Conservation (phyloP, 2,797 vertebrate species). For the Notoglanidium macrostoma region DNA sequence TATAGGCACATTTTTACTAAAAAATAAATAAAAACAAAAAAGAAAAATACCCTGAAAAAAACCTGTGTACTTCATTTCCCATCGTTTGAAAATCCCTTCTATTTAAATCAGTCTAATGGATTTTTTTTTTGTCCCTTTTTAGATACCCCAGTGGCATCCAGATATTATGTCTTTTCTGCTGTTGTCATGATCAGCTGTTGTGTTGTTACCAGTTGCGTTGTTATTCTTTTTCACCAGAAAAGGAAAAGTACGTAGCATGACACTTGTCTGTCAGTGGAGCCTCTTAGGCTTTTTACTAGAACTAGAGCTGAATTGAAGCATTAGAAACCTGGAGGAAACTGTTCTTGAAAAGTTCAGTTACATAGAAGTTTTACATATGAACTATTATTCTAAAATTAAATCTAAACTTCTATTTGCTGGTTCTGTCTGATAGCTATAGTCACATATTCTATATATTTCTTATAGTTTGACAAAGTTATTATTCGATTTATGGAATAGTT, state of each 20-base stretch:
- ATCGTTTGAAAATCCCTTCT: not conserved
- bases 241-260: conserved; percentile 22
- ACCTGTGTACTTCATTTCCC: not conserved
- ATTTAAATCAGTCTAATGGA: not conserved
- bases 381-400: not conserved
- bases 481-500: not conserved
- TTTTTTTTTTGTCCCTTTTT: not conserved
- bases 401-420: not conserved
- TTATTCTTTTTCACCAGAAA: not conserved
- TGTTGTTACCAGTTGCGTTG: not conserved
- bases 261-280: not conserved
- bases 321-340: not conserved
- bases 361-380: not conserved
- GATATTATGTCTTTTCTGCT: conserved; percentile 30
- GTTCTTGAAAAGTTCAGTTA: not conserved
- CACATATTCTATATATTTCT: not conserved
- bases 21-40: not conserved
- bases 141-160: conserved; percentile 10
- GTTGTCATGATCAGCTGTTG: not conserved
- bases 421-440: not conserved
- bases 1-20: not conserved
- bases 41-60: not conserved
- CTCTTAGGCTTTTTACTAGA: not conserved
- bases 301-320: not conserved
- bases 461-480: not conserved